Base-by-base conservation (phyloP, 37 sponge, comb jelly and placozoan genomes). In the Bolinopsis microptera region DNA sequence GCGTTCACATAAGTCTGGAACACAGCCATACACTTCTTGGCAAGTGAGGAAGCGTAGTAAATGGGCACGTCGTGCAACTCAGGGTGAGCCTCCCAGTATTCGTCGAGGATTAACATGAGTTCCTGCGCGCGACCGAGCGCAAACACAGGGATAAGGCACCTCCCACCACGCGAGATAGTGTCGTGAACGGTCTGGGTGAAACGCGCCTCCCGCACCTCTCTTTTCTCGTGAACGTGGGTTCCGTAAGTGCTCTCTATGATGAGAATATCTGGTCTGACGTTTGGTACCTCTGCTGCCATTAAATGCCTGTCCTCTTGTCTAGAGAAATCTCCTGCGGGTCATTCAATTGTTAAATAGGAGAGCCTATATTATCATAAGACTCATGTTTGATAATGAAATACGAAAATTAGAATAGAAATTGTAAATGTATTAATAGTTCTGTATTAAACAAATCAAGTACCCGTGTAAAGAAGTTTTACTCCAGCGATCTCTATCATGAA, bases 11-110 rank as follows among this genome's bases (percentile, higher is more conserved):
- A 98, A 0, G 99, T 98, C 94, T 98, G 99, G 72, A 96, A 98
- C 38, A 98, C 99, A 48, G 97, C 95, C 99, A 98, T 98, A 93
- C 99, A 98, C 70, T 98, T 98, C 95, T 98, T 97, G 33, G 99
- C 99, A 0, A 98, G 95, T 31, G 97, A 94, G 1, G 99, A 98
- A 26, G 99, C 99, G 94, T 98, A 98, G 80, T 98, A 98, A 32
- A 98, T 96, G 24, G 99, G 99, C 27, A 98, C 95, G 72, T 98
- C 97, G 39, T 98, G 99, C 0, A 98, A 95, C 83, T 98, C 99
- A 25, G 99, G 97, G 92, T 98, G 99, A n/a, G 93, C 76, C 0
- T 94, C 95, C 99, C 99, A 98, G 69, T 97, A 98, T 92, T 98
- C 99, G 90, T 98, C 99, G 95, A 98, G 94, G 0, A 98, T 98